A percentile compares a stretch with the other conserved stretches of the same genome.
phyloP scores from a whole-genome alignment of 2,797 vertebrate species.

The Pristis pectinata region DNA sequence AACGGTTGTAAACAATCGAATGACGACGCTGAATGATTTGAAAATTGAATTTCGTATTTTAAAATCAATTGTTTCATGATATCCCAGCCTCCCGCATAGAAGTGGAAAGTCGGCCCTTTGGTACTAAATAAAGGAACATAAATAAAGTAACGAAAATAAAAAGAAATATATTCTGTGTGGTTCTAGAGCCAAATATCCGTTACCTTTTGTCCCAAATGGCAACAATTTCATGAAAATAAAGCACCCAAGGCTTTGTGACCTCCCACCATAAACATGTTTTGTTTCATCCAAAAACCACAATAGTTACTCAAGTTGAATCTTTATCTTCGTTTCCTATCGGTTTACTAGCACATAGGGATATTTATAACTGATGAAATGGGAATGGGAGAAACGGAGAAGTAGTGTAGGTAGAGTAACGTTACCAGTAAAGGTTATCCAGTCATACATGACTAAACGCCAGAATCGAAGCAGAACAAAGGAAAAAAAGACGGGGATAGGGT shows the following conservation, averaged over 20 bases:
- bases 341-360: not conserved
- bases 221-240: constrained; percentile 71
- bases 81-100: not conserved
- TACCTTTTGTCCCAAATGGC: constrained; percentile 58
- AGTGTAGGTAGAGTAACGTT: too few relatives aligned
- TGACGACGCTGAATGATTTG: not conserved
- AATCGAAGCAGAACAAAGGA: constrained; percentile 64
- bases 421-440: not conserved
- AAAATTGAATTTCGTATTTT: not conserved
- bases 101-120: not conserved
- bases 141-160: not conserved
- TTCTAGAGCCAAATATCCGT: constrained; percentile 63
- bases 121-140: too few relatives aligned
- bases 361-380: not conserved
- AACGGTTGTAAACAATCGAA: not conserved
- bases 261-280: constrained; percentile 60
- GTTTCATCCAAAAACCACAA: constrained; percentile 47
- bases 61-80: not conserved
- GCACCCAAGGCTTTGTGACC: constrained; percentile 65
- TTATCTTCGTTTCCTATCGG: constrained; percentile 7
- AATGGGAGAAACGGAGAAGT: not conserved
- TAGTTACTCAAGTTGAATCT: not conserved
- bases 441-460: constrained; percentile 41
- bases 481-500: constrained; percentile 56
- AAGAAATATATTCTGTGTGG: constrained; percentile 43